These are phyloP conservation scores for Phortica magna DNA, from an alignment of 2,888 invertebrate species.

Conservation along the genomic window DNA sequence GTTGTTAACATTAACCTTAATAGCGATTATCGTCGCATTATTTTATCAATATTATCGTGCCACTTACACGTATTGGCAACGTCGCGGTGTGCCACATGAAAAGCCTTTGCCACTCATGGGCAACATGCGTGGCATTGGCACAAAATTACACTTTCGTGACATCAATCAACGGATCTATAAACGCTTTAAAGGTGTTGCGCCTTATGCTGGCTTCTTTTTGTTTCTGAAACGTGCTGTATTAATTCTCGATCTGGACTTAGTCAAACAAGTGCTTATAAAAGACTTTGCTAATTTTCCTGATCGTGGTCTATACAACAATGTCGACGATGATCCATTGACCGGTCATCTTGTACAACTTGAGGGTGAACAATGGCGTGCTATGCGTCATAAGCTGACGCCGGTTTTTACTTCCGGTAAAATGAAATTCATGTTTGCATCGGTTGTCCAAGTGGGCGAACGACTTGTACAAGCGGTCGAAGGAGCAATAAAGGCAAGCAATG, in stretches of 20 bases:
- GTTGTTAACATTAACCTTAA: too few relatives aligned
- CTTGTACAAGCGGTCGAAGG: constrained; percentile 34
- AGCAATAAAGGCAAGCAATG: neutral
- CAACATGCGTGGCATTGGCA: constrained; percentile 61
- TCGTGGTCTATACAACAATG: constrained; percentile 64
- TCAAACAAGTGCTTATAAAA: constrained; percentile 66
- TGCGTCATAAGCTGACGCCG: constrained; percentile 77
- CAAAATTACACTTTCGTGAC: constrained; percentile 57
- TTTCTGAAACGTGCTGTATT: constrained; percentile 58
- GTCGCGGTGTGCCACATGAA: constrained; percentile 57
- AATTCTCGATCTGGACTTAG: constrained; percentile 61
- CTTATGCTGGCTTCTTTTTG: constrained; percentile 64
- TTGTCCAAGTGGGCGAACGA: constrained; percentile 57
- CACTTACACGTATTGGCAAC: constrained; percentile 60
- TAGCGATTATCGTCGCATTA: too few relatives aligned
- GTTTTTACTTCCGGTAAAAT: constrained; percentile 79
- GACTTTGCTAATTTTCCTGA: constrained; percentile 72
- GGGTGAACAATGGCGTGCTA: constrained; percentile 77
- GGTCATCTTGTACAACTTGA: constrained; percentile 67
- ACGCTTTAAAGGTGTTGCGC: constrained; percentile 49
- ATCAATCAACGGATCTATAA: constrained; percentile 59
- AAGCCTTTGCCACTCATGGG: constrained; percentile 53
- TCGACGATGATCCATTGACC: constrained; percentile 66
- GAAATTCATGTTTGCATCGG: constrained; percentile 76
- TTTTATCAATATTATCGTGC: too few relatives aligned